Base-by-base conservation (phyloP, 2,888 invertebrate genomes). In the Lasioglossum calceatum region DNA sequence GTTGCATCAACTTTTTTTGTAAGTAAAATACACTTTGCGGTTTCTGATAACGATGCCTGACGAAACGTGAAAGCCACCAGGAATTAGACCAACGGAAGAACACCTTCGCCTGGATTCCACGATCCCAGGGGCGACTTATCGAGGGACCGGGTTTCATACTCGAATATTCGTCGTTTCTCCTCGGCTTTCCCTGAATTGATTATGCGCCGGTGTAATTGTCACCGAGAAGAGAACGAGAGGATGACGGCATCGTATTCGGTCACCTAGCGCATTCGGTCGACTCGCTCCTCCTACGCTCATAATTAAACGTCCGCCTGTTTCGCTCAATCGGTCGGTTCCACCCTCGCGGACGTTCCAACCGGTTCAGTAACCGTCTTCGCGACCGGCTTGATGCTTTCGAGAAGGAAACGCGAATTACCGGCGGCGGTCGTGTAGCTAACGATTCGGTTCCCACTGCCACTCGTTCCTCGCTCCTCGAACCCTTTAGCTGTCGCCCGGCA, bases 231-330 rank as follows among this genome's bases (percentile, higher is more conserved):
- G 74, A 79, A 85, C 79, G 70, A 73, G 47, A 42, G 47, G 82
- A 88, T 77, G 70, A 84, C 80, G 81, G 50, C 86, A 84, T 73
- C 78, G 76, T 73, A 75, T 72, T 81, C 64, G 73, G 80, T 86
- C 87, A 90, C 82, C 85, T 87, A 88, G 84, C 84, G 81, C 77
- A 19, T 67, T 85, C 82, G 79, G 78, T 84, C 74, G 79, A 81
- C 79, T 83, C 73, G 67, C 50, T 87, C 88, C 87, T 87, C 91
- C 92, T 85, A 92, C 89, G 87, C 87, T 84, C 89, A 83, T 82
- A 89, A 92, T 92, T 91, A 92, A 92, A 92, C 80, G 89, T 87
- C 90, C 88, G 87, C 87, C 80, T 81, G 78, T 89, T 90, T 91
- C 86, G 82, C 81, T 79, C 87, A 85, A 88, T 88, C 88, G 82